These are phyloP conservation scores for Myotis davidii DNA, from an alignment of 2,113 vertebrate genomes.

Conservation along the genomic window DNA sequence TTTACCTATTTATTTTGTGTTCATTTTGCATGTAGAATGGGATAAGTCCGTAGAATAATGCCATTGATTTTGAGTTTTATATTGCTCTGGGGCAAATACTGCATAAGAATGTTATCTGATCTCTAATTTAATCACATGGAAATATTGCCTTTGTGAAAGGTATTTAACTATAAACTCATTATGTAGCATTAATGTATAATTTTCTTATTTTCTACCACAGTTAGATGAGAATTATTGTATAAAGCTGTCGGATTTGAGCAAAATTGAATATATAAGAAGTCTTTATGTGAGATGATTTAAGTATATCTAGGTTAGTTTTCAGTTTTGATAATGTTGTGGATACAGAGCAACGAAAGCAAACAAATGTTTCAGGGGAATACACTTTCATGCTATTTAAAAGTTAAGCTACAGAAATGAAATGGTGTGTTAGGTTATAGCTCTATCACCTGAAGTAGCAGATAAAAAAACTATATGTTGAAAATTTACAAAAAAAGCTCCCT, in stretches of 20 bases:
- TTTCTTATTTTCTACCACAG: constrained; percentile 77
- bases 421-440: background rate
- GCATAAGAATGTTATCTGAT: constrained; percentile 83
- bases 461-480: background rate
- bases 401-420: background rate
- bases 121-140: constrained; percentile 78
- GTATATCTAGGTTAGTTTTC: constrained; percentile 62
- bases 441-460: rapidly evolving
- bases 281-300: constrained; percentile 61
- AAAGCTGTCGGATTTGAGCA: constrained; percentile 67
- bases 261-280: constrained; percentile 56
- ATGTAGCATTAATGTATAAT: constrained; percentile 82
- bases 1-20: constrained; percentile 85
- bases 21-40: constrained; percentile 82
- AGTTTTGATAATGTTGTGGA: constrained; percentile 51
- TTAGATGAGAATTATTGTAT: constrained; percentile 80
- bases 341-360: constrained; percentile 64
- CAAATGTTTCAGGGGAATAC: background rate
- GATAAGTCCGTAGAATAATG: constrained; percentile 82
- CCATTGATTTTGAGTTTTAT: constrained; percentile 82
- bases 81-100: constrained; percentile 82
- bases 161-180: constrained; percentile 85
- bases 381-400: constrained; percentile 50
- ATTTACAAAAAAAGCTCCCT: background rate
- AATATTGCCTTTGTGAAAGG: constrained; percentile 83